Evolutionary conservation across 2,113 vertebrate genomes (phyloP), one percentile per base, ranked within the genome.

Genomic region (Sakesphorus luctuosus): DNA sequence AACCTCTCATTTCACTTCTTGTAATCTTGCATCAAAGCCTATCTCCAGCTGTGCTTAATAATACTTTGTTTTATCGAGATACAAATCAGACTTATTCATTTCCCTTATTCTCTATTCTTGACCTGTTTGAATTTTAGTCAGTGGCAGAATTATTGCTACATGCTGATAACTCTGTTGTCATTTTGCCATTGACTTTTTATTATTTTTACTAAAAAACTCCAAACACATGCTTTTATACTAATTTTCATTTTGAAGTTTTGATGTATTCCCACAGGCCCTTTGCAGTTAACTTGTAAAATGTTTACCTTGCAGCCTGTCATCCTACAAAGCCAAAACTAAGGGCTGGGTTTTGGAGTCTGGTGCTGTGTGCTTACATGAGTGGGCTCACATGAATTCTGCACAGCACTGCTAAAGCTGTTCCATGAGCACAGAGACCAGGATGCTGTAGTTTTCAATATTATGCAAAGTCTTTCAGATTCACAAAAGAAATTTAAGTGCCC

Each of bases 1-100:
- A 87, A 44, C 40, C 31, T 94, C 29, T 56, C 25, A 31, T 89
- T 82, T n/a, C 35, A 46, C 8, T 69, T 90, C 76, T 66, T 87
- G 44, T 77, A 90, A 84, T 95, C 85, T 93, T 77, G 83, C 36
- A 93, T 97, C 85, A 96, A 92, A 92, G 53, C 49, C n/a, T 92
- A 9, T 66, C 94, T 97, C 95, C 93, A 93, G 24, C 92, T 93
- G 82, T 87, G 87, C 83, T 93, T 96, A 94, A 44, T 96, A 94
- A 91, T 84, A 79, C 75, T 96, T 87, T 90, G 66, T 84, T 95
- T 91, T 94, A 95, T 95, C 53, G 73, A 92, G 83, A 95, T 93
- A 93, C 81, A 73, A 97, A 92, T 96, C 67, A 80, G 62, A 29
- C 52, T 93, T 92, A 87, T 72, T 93, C 38, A 56, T 43, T 94